Evolutionary conservation across 2,888 invertebrate genomes (phyloP).

Genomic region (Leptinotarsa peninsularis): DNA sequence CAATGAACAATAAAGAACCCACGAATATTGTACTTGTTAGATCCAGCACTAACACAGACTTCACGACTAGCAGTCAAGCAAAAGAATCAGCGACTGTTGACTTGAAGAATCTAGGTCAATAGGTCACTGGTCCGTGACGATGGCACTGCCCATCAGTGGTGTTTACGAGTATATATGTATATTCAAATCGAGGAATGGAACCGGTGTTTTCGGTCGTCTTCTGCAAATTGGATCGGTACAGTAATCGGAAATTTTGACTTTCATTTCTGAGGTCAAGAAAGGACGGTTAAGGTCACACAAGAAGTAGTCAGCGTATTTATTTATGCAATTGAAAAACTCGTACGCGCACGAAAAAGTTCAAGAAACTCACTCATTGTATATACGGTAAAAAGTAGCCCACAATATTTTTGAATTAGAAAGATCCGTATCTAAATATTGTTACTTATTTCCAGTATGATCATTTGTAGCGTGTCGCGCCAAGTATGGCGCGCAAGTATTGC

Average conservation of each 20-base stretch:
- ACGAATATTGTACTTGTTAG: conserved; percentile 30
- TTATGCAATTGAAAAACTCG: too few relatives aligned
- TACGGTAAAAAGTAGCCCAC: too few relatives aligned
- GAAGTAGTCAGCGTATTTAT: neutral
- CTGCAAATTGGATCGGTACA: neutral
- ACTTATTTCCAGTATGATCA: too few relatives aligned
- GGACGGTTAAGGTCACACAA: conserved; percentile 15
- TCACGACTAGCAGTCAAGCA: conserved; percentile 36
- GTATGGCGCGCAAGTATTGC: too few relatives aligned
- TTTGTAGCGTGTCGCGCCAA: too few relatives aligned
- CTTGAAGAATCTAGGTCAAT: conserved; percentile 61
- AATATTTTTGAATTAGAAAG: too few relatives aligned
- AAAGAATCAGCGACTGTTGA: conserved; percentile 50
- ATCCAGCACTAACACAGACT: conserved; percentile 37
- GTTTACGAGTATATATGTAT: conserved; percentile 6
- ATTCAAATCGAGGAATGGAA: conserved; percentile 14
- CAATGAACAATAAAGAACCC: conserved; percentile 24
- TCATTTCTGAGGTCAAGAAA: conserved; percentile 14
- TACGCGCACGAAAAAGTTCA: too few relatives aligned
- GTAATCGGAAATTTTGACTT: conserved; percentile 21
- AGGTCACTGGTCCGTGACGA: conserved; percentile 65
- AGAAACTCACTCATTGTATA: too few relatives aligned
- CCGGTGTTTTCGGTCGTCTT: conserved; percentile 21
- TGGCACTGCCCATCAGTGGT: conserved; percentile 56
- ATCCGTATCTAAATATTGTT: too few relatives aligned